Percentiles rank a stretch among this genome's conserved stretches.
These are phyloP conservation scores for Pseudocheirus occidentalis DNA, from an alignment of 2,797 vertebrate genomes.

Conservation along the genomic window DNA sequence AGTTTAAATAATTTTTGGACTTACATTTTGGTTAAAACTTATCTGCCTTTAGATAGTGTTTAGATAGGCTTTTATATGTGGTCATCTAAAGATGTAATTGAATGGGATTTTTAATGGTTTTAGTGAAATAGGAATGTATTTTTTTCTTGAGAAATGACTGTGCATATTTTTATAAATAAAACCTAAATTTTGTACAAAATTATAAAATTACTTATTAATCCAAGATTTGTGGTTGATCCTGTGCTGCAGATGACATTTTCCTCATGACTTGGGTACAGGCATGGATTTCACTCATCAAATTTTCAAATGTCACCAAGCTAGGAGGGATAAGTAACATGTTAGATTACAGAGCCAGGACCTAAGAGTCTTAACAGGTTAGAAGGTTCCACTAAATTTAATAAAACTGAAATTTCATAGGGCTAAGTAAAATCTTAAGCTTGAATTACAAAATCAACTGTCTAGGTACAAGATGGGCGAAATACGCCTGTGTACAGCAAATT, in stretches of 20 bases:
- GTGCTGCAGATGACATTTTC: background rate
- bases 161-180: background rate
- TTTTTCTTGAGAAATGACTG: background rate
- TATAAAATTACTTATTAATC: background rate
- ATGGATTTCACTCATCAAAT: background rate
- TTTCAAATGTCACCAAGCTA: background rate
- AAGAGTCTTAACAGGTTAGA: background rate
- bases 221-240: background rate
- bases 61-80: background rate
- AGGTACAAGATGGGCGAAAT: background rate
- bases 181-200: background rate
- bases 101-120: background rate
- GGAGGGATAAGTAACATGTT: background rate
- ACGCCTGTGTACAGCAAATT: background rate
- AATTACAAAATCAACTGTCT: background rate
- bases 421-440: background rate
- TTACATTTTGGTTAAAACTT: background rate
- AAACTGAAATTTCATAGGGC: background rate
- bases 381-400: background rate
- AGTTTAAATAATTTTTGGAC: background rate
- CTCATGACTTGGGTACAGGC: background rate
- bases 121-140: background rate
- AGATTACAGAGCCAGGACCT: background rate
- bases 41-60: background rate
- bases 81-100: background rate